phyloP scores from a whole-genome alignment of 2,797 vertebrate species.

The Melanotaenia parkinsoni region DNA sequence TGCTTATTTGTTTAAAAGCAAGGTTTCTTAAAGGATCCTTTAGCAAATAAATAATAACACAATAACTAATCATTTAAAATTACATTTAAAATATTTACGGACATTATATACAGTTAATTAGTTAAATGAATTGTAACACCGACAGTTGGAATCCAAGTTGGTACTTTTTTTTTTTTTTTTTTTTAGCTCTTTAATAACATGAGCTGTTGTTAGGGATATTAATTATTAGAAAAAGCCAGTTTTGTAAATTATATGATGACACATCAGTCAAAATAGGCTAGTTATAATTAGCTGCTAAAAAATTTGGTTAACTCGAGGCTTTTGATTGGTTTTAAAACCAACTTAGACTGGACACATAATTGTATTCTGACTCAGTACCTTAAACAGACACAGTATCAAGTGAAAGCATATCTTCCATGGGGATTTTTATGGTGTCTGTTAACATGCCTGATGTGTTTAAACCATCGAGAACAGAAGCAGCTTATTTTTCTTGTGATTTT shows the following conservation, averaged over 20 bases:
- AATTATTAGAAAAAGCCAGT: not conserved
- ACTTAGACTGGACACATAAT: not conserved
- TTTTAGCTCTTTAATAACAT: too few relatives aligned
- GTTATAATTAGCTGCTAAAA: not conserved
- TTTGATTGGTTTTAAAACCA: not conserved
- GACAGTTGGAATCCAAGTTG: too few relatives aligned
- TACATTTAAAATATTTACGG: not conserved
- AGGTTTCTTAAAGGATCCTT: conserved; percentile 54
- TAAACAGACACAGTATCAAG: not conserved
- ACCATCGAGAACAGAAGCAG: too few relatives aligned
- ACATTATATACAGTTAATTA: not conserved
- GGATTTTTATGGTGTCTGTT: not conserved
- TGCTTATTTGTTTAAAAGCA: conserved; percentile 64
- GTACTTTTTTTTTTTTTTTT: too few relatives aligned
- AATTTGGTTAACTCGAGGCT: not conserved
- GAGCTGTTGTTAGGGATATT: not conserved
- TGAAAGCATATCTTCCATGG: not conserved
- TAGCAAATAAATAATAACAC: conserved; percentile 13
- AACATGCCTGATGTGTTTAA: not conserved
- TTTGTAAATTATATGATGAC: too few relatives aligned
- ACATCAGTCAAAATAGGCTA: not conserved
- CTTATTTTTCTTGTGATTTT: too few relatives aligned
- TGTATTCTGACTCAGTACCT: not conserved
- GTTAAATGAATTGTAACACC: not conserved
- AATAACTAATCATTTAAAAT: conserved; percentile 39